These are phyloP conservation scores for Astur gentilis DNA, from an alignment of 2,113 vertebrate genomes.

Conservation along the genomic window DNA sequence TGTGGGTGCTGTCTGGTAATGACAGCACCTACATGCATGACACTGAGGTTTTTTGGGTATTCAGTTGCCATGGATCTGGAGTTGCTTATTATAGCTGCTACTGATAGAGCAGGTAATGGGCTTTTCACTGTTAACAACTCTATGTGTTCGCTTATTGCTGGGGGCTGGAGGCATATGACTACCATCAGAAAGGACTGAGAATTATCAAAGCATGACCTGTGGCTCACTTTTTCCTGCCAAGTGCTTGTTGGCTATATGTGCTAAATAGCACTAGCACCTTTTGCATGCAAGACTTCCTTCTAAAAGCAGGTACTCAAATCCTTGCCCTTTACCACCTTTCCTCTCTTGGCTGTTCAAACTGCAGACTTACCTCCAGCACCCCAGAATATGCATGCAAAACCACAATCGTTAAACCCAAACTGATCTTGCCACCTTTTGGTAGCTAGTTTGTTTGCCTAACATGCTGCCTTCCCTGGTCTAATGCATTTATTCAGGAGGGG, in stretches of 20 bases:
- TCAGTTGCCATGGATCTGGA: background rate
- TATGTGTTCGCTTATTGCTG: background rate
- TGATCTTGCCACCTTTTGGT: background rate
- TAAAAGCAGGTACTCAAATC: background rate
- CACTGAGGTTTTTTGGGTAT: background rate
- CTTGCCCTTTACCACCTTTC: background rate
- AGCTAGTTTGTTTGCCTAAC: background rate
- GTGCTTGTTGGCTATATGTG: background rate
- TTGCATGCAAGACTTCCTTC: background rate
- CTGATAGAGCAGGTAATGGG: background rate
- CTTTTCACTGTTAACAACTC: background rate
- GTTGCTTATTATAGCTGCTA: background rate
- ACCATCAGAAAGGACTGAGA: background rate
- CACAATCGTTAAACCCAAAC: background rate
- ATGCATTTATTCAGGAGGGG: background rate
- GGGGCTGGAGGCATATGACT: background rate
- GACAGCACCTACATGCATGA: background rate
- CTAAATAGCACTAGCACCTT: background rate
- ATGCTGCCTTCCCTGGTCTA: accelerated
- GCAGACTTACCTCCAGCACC: background rate
- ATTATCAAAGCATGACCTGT: background rate
- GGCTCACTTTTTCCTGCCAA: background rate
- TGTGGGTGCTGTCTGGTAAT: background rate
- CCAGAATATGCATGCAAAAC: background rate
- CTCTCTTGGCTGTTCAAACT: background rate